Conservation (phyloP, 2,888 invertebrate genomes). For the Resseliella maxima region DNA sequence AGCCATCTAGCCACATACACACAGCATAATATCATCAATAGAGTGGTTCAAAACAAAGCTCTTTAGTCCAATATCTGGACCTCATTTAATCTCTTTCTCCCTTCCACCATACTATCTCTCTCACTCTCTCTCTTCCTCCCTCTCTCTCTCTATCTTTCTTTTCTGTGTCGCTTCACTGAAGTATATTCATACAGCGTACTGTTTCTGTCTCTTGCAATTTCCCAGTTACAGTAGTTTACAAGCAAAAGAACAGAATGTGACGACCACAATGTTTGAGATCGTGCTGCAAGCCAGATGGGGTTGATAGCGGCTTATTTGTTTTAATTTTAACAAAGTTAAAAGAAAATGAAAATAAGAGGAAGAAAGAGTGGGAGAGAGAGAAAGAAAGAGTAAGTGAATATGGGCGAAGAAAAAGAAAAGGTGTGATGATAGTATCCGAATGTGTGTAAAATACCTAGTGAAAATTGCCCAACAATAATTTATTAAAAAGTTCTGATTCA, state of each 20-base stretch:
- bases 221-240: background rate
- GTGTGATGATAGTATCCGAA: background rate
- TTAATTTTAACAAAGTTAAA: background rate
- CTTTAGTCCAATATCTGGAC: background rate
- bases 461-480: background rate
- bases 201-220: too few species aligned
- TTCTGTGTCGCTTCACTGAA: too few species aligned
- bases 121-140: background rate
- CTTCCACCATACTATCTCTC: background rate
- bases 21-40: constrained; percentile 5
- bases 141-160: background rate
- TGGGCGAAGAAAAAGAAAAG: too few species aligned
- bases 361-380: too few species aligned
- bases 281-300: background rate
- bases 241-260: background rate
- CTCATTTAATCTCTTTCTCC: background rate
- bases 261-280: background rate
- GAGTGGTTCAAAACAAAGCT: constrained; percentile 19
- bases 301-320: background rate
- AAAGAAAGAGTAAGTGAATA: too few species aligned
- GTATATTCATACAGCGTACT: too few species aligned
- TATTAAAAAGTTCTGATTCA: background rate
- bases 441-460: background rate
- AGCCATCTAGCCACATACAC: background rate
- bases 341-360: too few species aligned